Evolutionary conservation across 2,888 invertebrate species (phyloP).

Genomic region (Ennomos fuscantarius): DNA sequence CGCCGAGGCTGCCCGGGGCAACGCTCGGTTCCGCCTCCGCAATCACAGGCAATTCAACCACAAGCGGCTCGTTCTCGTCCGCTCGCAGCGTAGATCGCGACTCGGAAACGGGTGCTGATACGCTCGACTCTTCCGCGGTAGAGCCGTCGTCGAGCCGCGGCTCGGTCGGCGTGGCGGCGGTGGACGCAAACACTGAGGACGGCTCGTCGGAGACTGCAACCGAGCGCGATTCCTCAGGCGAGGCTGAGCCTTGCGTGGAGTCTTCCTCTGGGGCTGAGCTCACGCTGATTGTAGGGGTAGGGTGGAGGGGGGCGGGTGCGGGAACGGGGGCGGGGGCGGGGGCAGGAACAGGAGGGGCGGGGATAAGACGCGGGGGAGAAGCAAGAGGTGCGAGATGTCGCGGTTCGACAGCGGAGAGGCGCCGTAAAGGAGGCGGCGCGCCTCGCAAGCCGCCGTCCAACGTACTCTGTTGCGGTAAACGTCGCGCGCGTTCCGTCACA

Average conservation of each 20-base stretch:
- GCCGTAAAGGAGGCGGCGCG: constrained; percentile 74
- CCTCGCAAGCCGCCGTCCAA: constrained; percentile 86
- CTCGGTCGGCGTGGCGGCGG: constrained; percentile 74
- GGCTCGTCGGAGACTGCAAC: constrained; percentile 74
- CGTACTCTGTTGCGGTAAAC: constrained; percentile 88
- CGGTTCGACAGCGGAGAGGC: constrained; percentile 82
- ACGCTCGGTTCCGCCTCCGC: constrained; percentile 56
- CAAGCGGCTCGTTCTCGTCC: constrained; percentile 47
- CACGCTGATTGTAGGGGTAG: constrained; percentile 87
- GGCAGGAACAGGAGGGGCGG: constrained; percentile 57
- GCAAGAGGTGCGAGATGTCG: constrained; percentile 84
- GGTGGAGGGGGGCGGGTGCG: constrained; percentile 58
- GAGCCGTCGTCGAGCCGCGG: constrained; percentile 41
- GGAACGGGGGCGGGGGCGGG: constrained; percentile 56
- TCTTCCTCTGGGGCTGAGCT: constrained; percentile 89
- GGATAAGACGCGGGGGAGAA: constrained; percentile 72
- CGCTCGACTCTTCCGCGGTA: constrained; percentile 44
- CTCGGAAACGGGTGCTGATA: constrained; percentile 50
- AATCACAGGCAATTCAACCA: constrained; percentile 56
- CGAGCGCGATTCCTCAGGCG: constrained; percentile 56
- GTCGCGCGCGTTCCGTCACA: constrained; percentile 87
- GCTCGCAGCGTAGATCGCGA: constrained; percentile 34
- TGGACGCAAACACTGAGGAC: constrained; percentile 77
- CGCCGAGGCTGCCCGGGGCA: too few species aligned
- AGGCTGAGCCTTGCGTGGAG: constrained; percentile 62